phyloP scores from a whole-genome alignment of 2,888 invertebrate species.

The Chymomyza amoena region DNA sequence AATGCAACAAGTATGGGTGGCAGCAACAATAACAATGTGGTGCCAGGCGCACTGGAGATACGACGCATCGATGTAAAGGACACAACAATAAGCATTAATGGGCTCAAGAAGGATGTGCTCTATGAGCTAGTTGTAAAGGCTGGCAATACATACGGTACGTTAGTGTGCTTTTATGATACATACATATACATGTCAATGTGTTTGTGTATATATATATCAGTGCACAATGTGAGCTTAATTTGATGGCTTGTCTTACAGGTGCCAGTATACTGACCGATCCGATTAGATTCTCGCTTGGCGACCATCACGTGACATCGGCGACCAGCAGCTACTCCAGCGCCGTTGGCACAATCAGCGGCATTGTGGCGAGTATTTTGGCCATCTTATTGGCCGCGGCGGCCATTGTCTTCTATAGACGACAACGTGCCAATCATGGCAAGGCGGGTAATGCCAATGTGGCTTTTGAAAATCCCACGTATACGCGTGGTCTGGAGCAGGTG shows the following conservation, averaged over 20 bases:
- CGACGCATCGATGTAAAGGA: slow-evolving; percentile 87
- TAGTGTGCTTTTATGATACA: slow-evolving; percentile 7
- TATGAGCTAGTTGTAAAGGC: slow-evolving; percentile 92
- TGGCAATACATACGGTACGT: slow-evolving; percentile 85
- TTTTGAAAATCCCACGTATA: slow-evolving; percentile 91
- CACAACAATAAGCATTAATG: slow-evolving; percentile 85
- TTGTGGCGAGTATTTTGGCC: slow-evolving; percentile 77
- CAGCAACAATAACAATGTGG: slow-evolving; percentile 17
- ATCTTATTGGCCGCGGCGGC: slow-evolving; percentile 77
- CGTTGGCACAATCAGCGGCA: slow-evolving; percentile 78
- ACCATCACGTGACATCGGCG: slow-evolving; percentile 86
- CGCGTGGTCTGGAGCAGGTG: slow-evolving; percentile 87
- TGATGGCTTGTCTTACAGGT: slow-evolving; percentile 78
- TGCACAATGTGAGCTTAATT: slow-evolving; percentile 43
- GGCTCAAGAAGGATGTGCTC: slow-evolving; percentile 85
- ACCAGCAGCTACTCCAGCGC: slow-evolving; percentile 79
- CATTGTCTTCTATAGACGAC: slow-evolving; percentile 77
- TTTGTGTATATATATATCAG: background rate
- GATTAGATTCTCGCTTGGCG: slow-evolving; percentile 86
- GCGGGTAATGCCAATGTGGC: slow-evolving; percentile 84
- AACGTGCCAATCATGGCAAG: slow-evolving; percentile 74
- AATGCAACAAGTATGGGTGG: slow-evolving; percentile 73
- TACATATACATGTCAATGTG: background rate
- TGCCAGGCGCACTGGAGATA: slow-evolving; percentile 78
- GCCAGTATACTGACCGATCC: slow-evolving; percentile 88